phyloP scores from a whole-genome alignment of 2,888 invertebrate genomes.

The Drymonia ruficornis region DNA sequence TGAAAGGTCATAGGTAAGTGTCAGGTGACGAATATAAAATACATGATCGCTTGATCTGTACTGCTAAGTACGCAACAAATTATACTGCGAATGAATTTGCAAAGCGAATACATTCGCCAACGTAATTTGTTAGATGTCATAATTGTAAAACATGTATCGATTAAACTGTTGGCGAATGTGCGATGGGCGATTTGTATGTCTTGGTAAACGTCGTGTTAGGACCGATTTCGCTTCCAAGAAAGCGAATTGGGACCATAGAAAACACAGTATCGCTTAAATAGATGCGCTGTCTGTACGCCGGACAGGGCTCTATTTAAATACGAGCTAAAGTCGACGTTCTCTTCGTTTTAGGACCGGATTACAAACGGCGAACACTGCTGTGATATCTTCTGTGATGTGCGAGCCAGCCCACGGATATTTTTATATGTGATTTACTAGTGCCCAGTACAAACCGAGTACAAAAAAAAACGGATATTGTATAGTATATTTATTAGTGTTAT shows the following conservation, averaged over 20 bases:
- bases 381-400: slow-evolving; percentile 83
- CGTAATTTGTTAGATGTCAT: slow-evolving; percentile 41
- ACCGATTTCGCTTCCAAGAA: slow-evolving; percentile 47
- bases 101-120: slow-evolving; percentile 25
- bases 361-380: slow-evolving; percentile 75
- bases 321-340: slow-evolving; percentile 23
- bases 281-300: slow-evolving; percentile 22
- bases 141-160: slow-evolving; percentile 38
- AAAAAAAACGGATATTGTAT: slow-evolving; percentile 76
- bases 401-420: slow-evolving; percentile 79
- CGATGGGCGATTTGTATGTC: slow-evolving; percentile 57
- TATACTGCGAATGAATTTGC: slow-evolving; percentile 18
- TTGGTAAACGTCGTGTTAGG: slow-evolving; percentile 45
- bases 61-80: slow-evolving; percentile 12
- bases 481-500: slow-evolving; percentile 61
- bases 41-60: slow-evolving; percentile 11
- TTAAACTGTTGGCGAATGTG: slow-evolving; percentile 36
- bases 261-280: slow-evolving; percentile 27
- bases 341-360: slow-evolving; percentile 46
- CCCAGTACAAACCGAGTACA: slow-evolving; percentile 85
- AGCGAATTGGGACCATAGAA: slow-evolving; percentile 31
- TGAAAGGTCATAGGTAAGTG: slow-evolving; percentile 49
- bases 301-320: slow-evolving; percentile 26
- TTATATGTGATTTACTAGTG: slow-evolving; percentile 84
- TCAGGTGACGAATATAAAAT: slow-evolving; percentile 32